phyloP scores from a whole-genome alignment of 2,888 invertebrate genomes.

The Chymomyza procnemis region DNA sequence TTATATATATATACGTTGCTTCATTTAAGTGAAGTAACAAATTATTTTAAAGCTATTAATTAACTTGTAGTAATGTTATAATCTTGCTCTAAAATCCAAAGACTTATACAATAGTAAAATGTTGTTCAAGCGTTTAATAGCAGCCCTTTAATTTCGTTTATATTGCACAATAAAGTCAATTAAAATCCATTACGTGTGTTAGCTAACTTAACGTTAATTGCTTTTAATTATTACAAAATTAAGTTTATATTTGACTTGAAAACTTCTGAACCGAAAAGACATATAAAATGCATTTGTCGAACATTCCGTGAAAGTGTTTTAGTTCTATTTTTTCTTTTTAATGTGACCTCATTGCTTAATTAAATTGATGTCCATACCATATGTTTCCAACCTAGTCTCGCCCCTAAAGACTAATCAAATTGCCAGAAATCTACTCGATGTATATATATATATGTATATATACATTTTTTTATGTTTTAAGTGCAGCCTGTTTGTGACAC shows the following conservation, averaged over 20 bases:
- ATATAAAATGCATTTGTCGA: conserved; percentile 13
- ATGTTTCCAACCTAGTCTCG: not conserved
- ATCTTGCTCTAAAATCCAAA: too few relatives aligned
- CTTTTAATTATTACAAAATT: too few relatives aligned
- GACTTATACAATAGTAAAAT: too few relatives aligned
- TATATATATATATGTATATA: not conserved
- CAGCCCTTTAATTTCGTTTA: too few relatives aligned
- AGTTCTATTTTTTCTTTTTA: conserved; percentile 7
- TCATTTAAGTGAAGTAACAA: too few relatives aligned
- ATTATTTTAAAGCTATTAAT: too few relatives aligned
- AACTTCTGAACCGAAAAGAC: not conserved
- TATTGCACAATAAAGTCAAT: too few relatives aligned
- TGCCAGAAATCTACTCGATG: conserved; percentile 25
- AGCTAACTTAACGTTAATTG: too few relatives aligned
- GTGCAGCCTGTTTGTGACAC: conserved; percentile 51
- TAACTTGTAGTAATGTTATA: too few relatives aligned
- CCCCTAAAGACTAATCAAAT: conserved; percentile 41
- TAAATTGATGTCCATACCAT: not conserved
- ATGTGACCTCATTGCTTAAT: not conserved
- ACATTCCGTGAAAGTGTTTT: conserved; percentile 17
- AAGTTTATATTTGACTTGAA: not conserved
- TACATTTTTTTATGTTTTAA: conserved; percentile 3
- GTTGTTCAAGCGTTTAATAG: too few relatives aligned
- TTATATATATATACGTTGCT: too few relatives aligned
- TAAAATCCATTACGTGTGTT: too few relatives aligned